phyloP scores from a whole-genome alignment of 92 coral and sea anemone genomes.

The Micromussa lordhowensis region DNA sequence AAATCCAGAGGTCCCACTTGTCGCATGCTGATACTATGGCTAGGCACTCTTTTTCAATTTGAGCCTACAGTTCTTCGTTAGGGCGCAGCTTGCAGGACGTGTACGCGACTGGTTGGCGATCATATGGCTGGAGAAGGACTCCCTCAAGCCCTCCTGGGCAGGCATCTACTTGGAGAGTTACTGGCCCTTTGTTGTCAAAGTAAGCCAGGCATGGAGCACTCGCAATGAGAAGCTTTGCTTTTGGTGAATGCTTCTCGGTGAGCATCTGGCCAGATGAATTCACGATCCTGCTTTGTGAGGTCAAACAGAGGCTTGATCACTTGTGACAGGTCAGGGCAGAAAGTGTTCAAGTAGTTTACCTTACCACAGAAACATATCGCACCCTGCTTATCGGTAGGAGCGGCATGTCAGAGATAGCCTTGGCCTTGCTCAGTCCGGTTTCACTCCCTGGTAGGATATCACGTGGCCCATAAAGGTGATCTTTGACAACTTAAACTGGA shows the following conservation, averaged over 20 bases:
- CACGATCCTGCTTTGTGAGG: too few relatives aligned
- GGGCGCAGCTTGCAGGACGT: constrained; percentile 40
- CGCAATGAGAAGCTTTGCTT: constrained; percentile 38
- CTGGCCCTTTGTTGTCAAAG: constrained; percentile 50
- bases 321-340: too few relatives aligned
- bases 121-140: constrained; percentile 52
- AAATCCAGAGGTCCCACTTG: constrained; percentile 5
- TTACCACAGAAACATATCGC: constrained; percentile 23
- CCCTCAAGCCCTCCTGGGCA: constrained; percentile 57
- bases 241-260: constrained; percentile 36
- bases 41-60: constrained; percentile 35
- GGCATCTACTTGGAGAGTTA: constrained; percentile 56
- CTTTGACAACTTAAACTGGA: constrained; percentile 50
- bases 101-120: constrained; percentile 58
- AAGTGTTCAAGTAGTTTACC: constrained; percentile 38
- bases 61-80: constrained; percentile 44
- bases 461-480: constrained; percentile 54
- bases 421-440: constrained; percentile 43
- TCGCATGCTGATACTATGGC: constrained; percentile 10
- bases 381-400: constrained; percentile 39
- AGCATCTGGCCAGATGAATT: too few relatives aligned
- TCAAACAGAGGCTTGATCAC: too few relatives aligned
- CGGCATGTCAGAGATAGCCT: constrained; percentile 46
- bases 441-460: constrained; percentile 38
- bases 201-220: constrained; percentile 34